These are phyloP conservation scores for Meloidogyne chitwoodi DNA, from an alignment of 1,140 invertebrate genomes.

Conservation along the genomic window DNA sequence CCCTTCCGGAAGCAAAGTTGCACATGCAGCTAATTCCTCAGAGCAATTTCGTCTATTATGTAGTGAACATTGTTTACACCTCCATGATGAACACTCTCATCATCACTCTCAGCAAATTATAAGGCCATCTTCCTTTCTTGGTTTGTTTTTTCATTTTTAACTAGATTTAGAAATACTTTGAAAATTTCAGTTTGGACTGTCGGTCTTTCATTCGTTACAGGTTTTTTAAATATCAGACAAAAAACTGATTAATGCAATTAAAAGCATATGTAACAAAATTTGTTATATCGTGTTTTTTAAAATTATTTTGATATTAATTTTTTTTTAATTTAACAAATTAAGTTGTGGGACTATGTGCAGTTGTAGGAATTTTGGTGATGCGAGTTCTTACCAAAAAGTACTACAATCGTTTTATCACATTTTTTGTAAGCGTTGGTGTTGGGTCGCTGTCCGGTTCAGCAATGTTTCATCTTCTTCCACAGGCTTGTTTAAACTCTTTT, in stretches of 20 bases:
- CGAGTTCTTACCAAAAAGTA: conserved; percentile 66
- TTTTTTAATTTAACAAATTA: neutral
- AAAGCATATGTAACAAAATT: neutral
- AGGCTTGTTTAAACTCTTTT: conserved; percentile 17
- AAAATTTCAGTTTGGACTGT: conserved; percentile 24
- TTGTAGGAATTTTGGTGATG: conserved; percentile 67
- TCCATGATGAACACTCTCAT: neutral
- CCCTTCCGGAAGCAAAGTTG: neutral
- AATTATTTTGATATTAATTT: too few species aligned
- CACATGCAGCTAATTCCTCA: neutral
- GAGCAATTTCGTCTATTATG: neutral
- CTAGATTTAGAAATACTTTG: neutral
- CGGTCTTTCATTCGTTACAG: conserved; percentile 30
- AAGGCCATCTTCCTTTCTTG: neutral
- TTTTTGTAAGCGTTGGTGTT: conserved; percentile 69
- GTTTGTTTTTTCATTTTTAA: neutral
- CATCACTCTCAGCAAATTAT: neutral
- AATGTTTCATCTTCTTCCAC: conserved; percentile 64
- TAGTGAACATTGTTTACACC: neutral
- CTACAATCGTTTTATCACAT: conserved; percentile 66
- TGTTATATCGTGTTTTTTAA: neutral
- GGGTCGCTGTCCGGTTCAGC: conserved; percentile 68
- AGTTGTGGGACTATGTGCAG: conserved; percentile 67
- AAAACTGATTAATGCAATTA: neutral
- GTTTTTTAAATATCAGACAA: neutral